A percentile compares a stretch with the other conserved stretches of the same genome.
Conservation (phyloP, 2,888 invertebrate species). For the Octodonta nipae region DNA sequence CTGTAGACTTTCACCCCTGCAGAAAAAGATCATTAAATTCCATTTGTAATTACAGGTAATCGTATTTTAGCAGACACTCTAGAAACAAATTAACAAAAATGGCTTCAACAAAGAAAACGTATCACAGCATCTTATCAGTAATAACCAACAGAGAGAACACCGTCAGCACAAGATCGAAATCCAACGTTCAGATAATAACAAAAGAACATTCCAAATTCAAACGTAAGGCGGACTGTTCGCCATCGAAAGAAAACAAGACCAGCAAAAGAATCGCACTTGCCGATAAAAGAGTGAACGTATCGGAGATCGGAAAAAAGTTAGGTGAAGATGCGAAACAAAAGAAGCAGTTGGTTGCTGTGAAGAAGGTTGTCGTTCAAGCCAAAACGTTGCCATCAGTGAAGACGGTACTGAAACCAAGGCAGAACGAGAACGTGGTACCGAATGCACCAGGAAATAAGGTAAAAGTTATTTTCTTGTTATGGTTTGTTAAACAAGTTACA, state of each 20-base stretch:
- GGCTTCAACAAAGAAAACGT: slow-evolving; percentile 47
- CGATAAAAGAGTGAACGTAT: slow-evolving; percentile 57
- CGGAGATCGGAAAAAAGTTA: slow-evolving; percentile 5
- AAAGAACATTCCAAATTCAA: slow-evolving; percentile 44
- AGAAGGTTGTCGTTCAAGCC: slow-evolving; percentile 38
- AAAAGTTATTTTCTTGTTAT: background rate
- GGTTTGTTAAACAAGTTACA: background rate
- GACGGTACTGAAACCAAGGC: slow-evolving; percentile 31
- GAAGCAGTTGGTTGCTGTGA: slow-evolving; percentile 26
- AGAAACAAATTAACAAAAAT: slow-evolving; percentile 33
- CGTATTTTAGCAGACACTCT: too few relatives aligned
- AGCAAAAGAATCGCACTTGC: slow-evolving; percentile 74
- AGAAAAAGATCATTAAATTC: too few relatives aligned
- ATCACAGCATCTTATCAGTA: slow-evolving; percentile 11
- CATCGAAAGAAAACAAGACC: slow-evolving; percentile 56
- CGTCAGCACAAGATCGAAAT: slow-evolving; percentile 41
- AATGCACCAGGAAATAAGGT: slow-evolving; percentile 25
- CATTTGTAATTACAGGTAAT: too few relatives aligned
- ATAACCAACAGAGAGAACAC: slow-evolving; percentile 32
- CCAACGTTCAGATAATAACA: slow-evolving; percentile 11
- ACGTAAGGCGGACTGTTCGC: slow-evolving; percentile 70
- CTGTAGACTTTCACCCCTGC: too few relatives aligned
- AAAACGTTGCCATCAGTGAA: slow-evolving; percentile 29
- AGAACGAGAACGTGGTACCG: slow-evolving; percentile 31
- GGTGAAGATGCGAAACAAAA: slow-evolving; percentile 22